Percentiles rank a stretch among this genome's conserved stretches.
Evolutionary conservation across 2,113 vertebrate species (phyloP).

Genomic region (Seriola aureovittata): DNA sequence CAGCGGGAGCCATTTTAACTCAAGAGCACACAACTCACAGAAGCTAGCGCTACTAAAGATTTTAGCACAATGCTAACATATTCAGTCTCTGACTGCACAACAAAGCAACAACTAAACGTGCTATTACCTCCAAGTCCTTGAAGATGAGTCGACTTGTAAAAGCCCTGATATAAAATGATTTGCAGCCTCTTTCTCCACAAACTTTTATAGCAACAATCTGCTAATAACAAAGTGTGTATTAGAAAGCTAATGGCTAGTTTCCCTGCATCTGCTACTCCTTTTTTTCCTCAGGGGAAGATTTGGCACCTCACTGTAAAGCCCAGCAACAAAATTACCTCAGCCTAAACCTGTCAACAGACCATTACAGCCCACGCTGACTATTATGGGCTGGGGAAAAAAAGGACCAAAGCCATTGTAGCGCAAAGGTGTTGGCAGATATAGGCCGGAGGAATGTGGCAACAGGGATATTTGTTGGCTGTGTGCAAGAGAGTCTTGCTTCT

Average conservation of each 20-base stretch:
- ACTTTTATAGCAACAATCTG: slow-evolving; percentile 52
- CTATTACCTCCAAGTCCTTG: slow-evolving; percentile 20
- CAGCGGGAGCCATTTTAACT: slow-evolving; percentile 75
- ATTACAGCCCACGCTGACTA: slow-evolving; percentile 83
- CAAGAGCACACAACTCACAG: slow-evolving; percentile 55
- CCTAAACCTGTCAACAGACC: slow-evolving; percentile 87
- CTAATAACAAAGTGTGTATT: slow-evolving; percentile 51
- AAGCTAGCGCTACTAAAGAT: slow-evolving; percentile 61
- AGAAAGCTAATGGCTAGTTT: slow-evolving; percentile 52
- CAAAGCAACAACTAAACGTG: slow-evolving; percentile 35
- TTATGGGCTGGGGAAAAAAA: slow-evolving; percentile 73
- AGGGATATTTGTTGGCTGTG: slow-evolving; percentile 75
- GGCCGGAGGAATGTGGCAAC: slow-evolving; percentile 79
- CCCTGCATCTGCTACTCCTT: slow-evolving; percentile 60
- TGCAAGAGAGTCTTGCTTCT: slow-evolving; percentile 67
- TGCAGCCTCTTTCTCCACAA: slow-evolving; percentile 24
- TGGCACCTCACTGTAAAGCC: slow-evolving; percentile 79
- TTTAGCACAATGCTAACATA: slow-evolving; percentile 59
- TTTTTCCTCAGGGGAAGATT: slow-evolving; percentile 76
- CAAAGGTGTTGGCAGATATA: slow-evolving; percentile 87
- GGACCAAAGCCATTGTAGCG: slow-evolving; percentile 80
- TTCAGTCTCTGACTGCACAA: slow-evolving; percentile 28
- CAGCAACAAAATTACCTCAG: slow-evolving; percentile 83
- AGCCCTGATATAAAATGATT: slow-evolving; percentile 53
- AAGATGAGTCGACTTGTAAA: slow-evolving; percentile 39